Evolutionary conservation across 2,113 vertebrate species (phyloP), one percentile per base, ranked within the genome.

Genomic region (Cyanoderma ruficeps): DNA sequence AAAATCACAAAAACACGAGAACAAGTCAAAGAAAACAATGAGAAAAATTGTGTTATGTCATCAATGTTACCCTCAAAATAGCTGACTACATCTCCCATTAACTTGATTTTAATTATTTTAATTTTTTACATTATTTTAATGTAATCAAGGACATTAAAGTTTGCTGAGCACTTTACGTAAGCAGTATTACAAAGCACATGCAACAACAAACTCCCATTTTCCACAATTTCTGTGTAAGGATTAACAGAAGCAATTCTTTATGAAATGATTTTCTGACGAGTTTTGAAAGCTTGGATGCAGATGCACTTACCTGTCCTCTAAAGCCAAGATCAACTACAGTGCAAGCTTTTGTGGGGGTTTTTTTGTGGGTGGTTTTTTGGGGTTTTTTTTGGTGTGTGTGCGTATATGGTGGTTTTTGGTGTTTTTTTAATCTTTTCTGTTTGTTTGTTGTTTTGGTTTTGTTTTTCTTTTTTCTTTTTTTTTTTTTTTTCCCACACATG

Each of bases 301-400:
- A 86, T 69, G 78, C 50, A 91, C 41, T 95, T 94, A 91, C 69
- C 41, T 68, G 21, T 72, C 41, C 59, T 96, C 85, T 89, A 89
- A 77, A 70, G n/a, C 44, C 82, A 69, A 89, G 28, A 95, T 68
- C 80, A 95, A 96, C 80, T 86, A 72, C 28, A 93, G 49, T 21
- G 10, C 9, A 78, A 87, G 31, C 8, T 56, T 44, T 27, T 31
- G 30, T 55, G 41, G 11, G 7, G 23, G 50, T 11, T 47, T 39
- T 23, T 33, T 56, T 46, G 19, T 15, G 4, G 27, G 13, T 47
- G 33, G 15, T 24, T 33, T 56, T 46, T 35, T 71, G n/a, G 21
- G 11, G 14, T 27, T 52, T 27, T 50, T n/a, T n/a, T n/a, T n/a
- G n/a, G n/a, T n/a, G n/a, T n/a, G n/a, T n/a, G n/a, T n/a, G n/a